Evolutionary conservation across 2,888 invertebrate genomes (phyloP).

Genomic region (Monopis laevigella): DNA sequence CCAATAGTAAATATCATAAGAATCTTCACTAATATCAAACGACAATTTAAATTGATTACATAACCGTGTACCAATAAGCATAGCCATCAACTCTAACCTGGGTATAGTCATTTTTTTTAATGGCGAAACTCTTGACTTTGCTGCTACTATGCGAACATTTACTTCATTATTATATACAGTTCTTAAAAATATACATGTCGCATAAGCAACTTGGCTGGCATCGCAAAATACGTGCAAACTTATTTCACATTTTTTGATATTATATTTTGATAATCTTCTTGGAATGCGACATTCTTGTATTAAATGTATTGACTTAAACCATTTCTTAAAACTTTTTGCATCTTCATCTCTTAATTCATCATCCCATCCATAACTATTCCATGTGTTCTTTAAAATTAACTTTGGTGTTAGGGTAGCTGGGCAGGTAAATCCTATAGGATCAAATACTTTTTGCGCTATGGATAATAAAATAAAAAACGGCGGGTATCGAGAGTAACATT

Average conservation of each 20-base stretch:
- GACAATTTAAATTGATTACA: not conserved
- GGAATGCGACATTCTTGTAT: not conserved
- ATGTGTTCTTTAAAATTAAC: not conserved
- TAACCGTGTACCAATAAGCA: conserved; percentile 3
- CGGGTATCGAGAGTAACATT: no score
- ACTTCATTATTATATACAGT: not conserved
- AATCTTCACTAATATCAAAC: not conserved
- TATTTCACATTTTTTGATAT: not conserved
- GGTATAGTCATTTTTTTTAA: conserved; percentile 7
- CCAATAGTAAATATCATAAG: not conserved
- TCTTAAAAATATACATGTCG: conserved; percentile 5
- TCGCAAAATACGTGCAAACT: conserved; percentile 3
- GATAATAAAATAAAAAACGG: no score
- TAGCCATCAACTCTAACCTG: conserved; percentile 8
- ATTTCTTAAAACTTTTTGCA: not conserved
- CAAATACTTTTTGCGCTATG: not conserved
- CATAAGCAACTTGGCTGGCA: conserved; percentile 1
- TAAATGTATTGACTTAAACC: not conserved
- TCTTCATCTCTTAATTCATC: not conserved
- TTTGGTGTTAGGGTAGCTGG: not conserved
- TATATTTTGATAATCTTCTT: not conserved
- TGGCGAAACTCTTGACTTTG: conserved; percentile 5
- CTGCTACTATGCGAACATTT: not conserved
- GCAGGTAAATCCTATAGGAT: not conserved
- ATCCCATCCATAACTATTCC: not conserved